Percentiles rank a stretch among this genome's conserved stretches.
phyloP scores from a whole-genome alignment of 2,888 invertebrate species.

The Napeogenes inachia region DNA sequence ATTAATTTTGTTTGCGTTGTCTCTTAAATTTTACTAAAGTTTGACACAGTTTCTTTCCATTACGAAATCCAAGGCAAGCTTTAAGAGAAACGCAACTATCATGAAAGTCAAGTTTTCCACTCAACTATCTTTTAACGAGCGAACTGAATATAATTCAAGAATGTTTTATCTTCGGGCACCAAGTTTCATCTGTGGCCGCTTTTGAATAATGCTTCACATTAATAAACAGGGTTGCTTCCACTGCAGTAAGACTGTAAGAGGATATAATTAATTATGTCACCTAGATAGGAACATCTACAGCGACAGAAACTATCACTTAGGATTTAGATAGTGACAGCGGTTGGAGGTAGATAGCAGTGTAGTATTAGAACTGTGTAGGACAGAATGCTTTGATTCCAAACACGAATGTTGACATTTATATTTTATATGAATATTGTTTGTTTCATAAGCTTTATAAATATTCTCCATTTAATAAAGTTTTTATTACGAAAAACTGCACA shows the following conservation, averaged over 20 bases:
- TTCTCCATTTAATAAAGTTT: too few species aligned
- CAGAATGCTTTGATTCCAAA: neutral
- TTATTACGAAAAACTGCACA: too few species aligned
- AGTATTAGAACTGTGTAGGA: neutral
- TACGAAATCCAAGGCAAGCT: conserved; percentile 25
- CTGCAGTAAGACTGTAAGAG: conserved; percentile 55
- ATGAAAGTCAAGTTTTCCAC: conserved; percentile 54
- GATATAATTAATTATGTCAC: conserved; percentile 64
- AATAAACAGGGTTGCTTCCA: conserved; percentile 66
- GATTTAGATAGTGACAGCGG: conserved; percentile 31
- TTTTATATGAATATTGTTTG: too few species aligned
- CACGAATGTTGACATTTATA: neutral
- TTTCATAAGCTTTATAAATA: too few species aligned
- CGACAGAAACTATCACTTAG: conserved; percentile 60
- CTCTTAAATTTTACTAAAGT: conserved; percentile 25
- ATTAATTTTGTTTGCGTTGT: conserved; percentile 21
- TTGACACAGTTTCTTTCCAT: conserved; percentile 27
- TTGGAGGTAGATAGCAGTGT: neutral
- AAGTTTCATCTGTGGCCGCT: conserved; percentile 67
- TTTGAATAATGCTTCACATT: conserved; percentile 70
- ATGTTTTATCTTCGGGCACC: conserved; percentile 54
- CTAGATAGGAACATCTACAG: conserved; percentile 43
- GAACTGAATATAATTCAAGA: conserved; percentile 47
- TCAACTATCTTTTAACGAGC: conserved; percentile 51
- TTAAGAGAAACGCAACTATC: conserved; percentile 42